phyloP scores from a whole-genome alignment of 2,888 invertebrate species.

The Listrodromus nycthemerus region DNA sequence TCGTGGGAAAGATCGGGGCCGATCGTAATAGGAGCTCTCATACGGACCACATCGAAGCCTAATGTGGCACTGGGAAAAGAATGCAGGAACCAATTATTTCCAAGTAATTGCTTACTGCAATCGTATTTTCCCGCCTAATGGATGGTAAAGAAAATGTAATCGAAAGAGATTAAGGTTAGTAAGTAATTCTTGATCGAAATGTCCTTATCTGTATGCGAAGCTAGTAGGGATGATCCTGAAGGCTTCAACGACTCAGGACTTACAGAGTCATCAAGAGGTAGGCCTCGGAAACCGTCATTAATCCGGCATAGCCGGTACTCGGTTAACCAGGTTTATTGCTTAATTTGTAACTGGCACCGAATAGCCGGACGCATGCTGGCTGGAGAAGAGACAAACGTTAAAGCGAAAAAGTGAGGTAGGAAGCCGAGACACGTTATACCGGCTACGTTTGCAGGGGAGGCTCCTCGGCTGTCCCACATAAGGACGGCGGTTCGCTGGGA shows the following conservation, averaged over 20 bases:
- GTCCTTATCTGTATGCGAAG: background rate
- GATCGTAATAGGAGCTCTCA: background rate
- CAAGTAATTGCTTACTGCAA: background rate
- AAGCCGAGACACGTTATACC: constrained; percentile 71
- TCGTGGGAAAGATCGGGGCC: background rate
- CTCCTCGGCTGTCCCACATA: constrained; percentile 34
- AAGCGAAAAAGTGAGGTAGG: constrained; percentile 48
- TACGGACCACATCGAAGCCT: background rate
- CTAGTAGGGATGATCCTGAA: background rate
- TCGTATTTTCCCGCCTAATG: background rate
- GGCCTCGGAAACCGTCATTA: constrained; percentile 41
- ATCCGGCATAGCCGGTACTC: constrained; percentile 8
- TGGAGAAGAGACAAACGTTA: constrained; percentile 44
- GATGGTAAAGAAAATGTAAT: background rate
- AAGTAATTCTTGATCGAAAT: background rate
- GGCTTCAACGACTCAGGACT: constrained; percentile 3
- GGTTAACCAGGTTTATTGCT: constrained; percentile 46
- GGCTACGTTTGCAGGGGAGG: constrained; percentile 37
- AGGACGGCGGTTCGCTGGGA: constrained; percentile 6
- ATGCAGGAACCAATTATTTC: background rate
- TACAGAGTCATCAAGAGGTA: background rate
- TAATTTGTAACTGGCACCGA: constrained; percentile 50
- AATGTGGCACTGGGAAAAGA: background rate
- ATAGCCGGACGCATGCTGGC: constrained; percentile 22
- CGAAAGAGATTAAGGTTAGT: background rate